Evolutionary conservation across 2,888 invertebrate species (phyloP), one percentile per base, ranked within the genome.

Genomic region (Drosophila macrospina): DNA sequence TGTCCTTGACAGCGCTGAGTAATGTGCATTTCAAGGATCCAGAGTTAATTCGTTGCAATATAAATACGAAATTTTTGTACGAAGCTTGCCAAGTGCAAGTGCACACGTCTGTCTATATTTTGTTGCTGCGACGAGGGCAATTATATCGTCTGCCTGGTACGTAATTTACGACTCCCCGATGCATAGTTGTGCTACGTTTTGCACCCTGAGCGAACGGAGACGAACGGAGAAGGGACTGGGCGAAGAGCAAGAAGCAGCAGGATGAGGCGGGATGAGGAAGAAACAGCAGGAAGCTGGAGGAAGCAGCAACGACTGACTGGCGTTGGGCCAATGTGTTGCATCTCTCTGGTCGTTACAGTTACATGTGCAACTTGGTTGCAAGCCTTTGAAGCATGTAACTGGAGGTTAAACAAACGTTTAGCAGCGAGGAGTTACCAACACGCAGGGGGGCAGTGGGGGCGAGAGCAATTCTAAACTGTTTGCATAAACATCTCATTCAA

Each of bases 391-490:
- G 66, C 62, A 56, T 70, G 62, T 67, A 85, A 85, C 74, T 71
- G 71, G 67, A 81, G 83, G 83, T 83, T 61, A 71, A 83, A 72
- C 64, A 74, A 80, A 69, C 84, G 86, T 80, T 86, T 86, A 86
- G 78, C 86, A 73, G 80, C 54, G 65, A 4, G 8, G 20, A 7
- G 2, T n/a, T n/a, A n/a, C n/a, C n/a, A n/a, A n/a, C n/a, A n/a
- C n/a, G 10, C 2, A 5, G 28, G 10, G 28, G 13, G 13, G 6
- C 10, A 20, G 28, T 32, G 8, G 15, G 7, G 20, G 6, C 7
- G 13, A 4, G 11, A 6, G 30, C 1, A 0, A 1, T 15, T 8
- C 28, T 85, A 83, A 82, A 77, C 81, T 83, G 84, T 86, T 83
- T 78, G 74, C 86, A 80, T 86, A 84, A 78, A 80, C 84, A 86